Percentiles rank a stretch among this genome's conserved stretches.
phyloP scores from a whole-genome alignment of 2,113 vertebrate genomes.

The Pelecanoides urinatrix region DNA sequence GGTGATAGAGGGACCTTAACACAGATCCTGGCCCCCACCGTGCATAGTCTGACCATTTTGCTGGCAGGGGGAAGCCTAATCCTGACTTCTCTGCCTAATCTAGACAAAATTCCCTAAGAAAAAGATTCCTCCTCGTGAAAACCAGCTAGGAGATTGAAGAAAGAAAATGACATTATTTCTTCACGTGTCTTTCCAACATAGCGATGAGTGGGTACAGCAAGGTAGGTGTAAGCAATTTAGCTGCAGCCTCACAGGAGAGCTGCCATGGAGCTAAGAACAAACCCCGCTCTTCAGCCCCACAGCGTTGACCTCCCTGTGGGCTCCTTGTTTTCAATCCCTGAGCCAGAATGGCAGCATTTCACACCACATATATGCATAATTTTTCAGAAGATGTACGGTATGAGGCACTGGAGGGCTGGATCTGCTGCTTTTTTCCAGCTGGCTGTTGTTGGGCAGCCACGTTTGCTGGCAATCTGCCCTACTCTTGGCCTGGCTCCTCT shows the following conservation, averaged over 20 bases:
- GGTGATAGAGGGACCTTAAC: neutral
- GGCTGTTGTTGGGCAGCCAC: neutral
- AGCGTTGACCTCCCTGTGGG: neutral
- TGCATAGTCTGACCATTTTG: neutral
- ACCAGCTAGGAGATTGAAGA: neutral
- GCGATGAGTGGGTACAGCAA: neutral
- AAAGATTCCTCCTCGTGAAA: neutral
- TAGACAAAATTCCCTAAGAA: neutral
- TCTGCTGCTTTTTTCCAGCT: neutral
- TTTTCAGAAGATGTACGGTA: neutral
- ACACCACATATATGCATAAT: neutral
- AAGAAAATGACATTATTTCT: neutral
- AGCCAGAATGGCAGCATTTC: neutral
- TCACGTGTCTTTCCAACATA: neutral
- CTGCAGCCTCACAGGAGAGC: neutral
- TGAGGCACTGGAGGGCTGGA: neutral
- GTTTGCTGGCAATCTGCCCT: neutral
- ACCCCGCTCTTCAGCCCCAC: neutral
- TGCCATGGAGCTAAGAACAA: neutral
- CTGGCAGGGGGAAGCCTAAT: neutral
- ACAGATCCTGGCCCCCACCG: neutral
- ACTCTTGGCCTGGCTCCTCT: neutral
- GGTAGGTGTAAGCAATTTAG: neutral
- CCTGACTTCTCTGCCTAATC: neutral
- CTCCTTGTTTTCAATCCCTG: neutral